phyloP scores from a whole-genome alignment of 2,888 invertebrate genomes.

The Anthrax anthrax region DNA sequence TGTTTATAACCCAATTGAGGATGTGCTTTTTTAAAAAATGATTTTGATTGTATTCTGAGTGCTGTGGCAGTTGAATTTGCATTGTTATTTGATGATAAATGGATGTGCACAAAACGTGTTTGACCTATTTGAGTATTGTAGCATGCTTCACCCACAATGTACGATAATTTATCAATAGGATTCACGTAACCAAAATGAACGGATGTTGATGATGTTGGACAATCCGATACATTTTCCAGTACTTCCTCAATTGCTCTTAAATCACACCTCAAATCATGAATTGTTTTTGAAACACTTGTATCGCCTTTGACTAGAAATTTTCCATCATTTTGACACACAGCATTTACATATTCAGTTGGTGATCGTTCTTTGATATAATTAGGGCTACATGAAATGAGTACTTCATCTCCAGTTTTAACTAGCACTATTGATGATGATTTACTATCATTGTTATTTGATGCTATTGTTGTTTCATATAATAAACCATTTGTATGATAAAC shows the following conservation, averaged over 20 bases:
- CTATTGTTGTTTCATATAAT: conserved; percentile 7
- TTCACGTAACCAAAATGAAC: conserved; percentile 20
- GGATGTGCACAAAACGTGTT: conserved; percentile 18
- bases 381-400: conserved; percentile 15
- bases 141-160: conserved; percentile 21
- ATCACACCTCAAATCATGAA: conserved; percentile 17
- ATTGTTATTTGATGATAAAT: neutral
- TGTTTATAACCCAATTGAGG: conserved; percentile 19
- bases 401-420: conserved; percentile 6
- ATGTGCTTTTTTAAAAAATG: conserved; percentile 15
- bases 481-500: conserved; percentile 13
- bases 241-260: conserved; percentile 21
- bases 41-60: conserved; percentile 12
- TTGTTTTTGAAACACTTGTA: conserved; percentile 3
- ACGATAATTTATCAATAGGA: conserved; percentile 16
- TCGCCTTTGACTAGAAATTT: conserved; percentile 8
- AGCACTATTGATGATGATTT: conserved; percentile 1
- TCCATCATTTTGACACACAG: conserved; percentile 11
- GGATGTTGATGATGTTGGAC: conserved; percentile 14
- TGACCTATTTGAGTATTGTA: conserved; percentile 16
- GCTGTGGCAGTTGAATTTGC: neutral
- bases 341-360: conserved; percentile 9
- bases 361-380: conserved; percentile 14
- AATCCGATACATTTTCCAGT: conserved; percentile 15
- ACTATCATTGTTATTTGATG: conserved; percentile 1